phyloP scores from a whole-genome alignment of 2,113 vertebrate species.

The Polypterus senegalus region DNA sequence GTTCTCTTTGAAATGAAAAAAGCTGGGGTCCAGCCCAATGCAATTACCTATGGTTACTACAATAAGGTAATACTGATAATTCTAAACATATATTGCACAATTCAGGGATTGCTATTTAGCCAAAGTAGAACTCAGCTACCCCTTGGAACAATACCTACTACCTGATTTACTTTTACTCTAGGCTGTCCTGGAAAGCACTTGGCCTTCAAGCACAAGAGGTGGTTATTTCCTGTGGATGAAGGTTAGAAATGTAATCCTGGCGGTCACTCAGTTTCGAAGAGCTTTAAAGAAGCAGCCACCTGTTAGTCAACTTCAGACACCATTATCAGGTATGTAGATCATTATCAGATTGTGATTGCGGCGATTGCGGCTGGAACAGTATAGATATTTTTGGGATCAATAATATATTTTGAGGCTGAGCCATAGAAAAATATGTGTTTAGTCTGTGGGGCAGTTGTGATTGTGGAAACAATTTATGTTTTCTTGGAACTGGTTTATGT shows the following conservation, averaged over 20 bases:
- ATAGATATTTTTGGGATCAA: no score
- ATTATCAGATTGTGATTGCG: no score
- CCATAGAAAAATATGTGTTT: no score
- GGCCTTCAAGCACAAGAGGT: slow-evolving; percentile 89
- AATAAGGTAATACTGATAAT: slow-evolving; percentile 61
- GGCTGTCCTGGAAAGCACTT: slow-evolving; percentile 95
- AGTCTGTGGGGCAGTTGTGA: no score
- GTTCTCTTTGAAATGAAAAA: slow-evolving; percentile 97
- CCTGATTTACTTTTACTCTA: slow-evolving; percentile 31
- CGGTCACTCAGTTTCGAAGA: slow-evolving; percentile 82
- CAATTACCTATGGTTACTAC: slow-evolving; percentile 96
- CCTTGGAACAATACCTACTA: no score
- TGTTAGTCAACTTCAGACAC: slow-evolving; percentile 44
- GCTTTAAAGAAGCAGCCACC: slow-evolving; percentile 61
- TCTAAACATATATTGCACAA: neutral
- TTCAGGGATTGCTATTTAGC: no score
- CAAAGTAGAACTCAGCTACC: neutral
- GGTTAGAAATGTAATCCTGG: slow-evolving; percentile 82
- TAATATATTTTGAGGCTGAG: no score
- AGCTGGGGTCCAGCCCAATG: slow-evolving; percentile 87
- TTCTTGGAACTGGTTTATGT: no score
- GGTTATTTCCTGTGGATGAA: slow-evolving; percentile 94
- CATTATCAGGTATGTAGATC: slow-evolving; percentile 61
- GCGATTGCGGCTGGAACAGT: no score
- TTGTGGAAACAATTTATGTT: no score